Evolutionary conservation across 1,140 invertebrate species (phyloP).

Genomic region (Penaeus japonicus): DNA sequence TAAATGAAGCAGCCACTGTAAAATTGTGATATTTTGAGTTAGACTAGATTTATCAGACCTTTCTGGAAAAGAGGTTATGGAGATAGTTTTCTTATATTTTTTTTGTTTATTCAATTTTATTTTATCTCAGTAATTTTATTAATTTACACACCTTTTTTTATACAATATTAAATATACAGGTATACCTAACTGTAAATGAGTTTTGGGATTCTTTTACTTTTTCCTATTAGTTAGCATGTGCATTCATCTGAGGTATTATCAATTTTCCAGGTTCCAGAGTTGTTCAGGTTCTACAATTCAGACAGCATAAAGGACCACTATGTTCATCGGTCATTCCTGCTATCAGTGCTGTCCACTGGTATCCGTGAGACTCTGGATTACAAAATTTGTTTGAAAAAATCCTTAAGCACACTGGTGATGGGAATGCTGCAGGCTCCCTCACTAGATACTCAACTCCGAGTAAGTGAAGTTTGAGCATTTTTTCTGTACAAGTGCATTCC

Average conservation of each 20-base stretch:
- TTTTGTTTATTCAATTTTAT: no score
- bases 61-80: not conserved
- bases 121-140: no score
- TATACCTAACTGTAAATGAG: no score
- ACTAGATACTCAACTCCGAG: conserved; percentile 13
- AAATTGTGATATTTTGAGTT: not conserved
- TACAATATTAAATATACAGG: no score
- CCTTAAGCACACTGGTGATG: conserved; percentile 17
- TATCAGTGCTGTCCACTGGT: conserved; percentile 9
- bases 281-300: conserved; percentile 23
- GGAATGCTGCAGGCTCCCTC: conserved; percentile 33
- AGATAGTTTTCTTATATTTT: not conserved
- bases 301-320: not conserved
- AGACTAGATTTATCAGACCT: not conserved
- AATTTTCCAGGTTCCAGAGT: conserved; percentile 27
- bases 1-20: not conserved
- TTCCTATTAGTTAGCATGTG: not conserved
- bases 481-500: no score
- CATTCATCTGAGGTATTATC: not conserved
- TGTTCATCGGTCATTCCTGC: conserved; percentile 33
- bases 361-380: conserved; percentile 26
- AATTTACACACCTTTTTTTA: no score
- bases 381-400: conserved; percentile 24
- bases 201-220: not conserved
- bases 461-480: not conserved